Conservation (phyloP, 2,797 vertebrate species). For the Peromyscus aztecus region DNA sequence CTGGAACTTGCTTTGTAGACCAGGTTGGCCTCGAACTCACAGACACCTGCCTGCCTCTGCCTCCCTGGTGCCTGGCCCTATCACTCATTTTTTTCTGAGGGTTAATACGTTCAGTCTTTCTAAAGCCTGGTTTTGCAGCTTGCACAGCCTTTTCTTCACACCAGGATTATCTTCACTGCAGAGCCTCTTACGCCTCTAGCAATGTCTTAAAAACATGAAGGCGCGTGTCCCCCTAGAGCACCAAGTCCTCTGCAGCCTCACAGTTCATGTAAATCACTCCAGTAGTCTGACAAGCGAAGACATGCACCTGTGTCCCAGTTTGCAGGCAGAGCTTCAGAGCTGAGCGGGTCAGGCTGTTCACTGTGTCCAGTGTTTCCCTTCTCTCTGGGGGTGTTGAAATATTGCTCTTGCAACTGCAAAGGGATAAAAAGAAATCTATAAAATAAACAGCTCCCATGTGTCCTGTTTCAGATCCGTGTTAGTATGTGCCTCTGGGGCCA, state of each 20-base stretch:
- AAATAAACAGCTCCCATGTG: neutral
- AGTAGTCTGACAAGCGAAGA: slow-evolving; percentile 78
- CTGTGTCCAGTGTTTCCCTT: slow-evolving; percentile 55
- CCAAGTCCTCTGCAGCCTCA: slow-evolving; percentile 65
- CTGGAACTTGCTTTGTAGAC: neutral
- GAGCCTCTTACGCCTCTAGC: slow-evolving; percentile 47
- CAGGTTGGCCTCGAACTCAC: neutral
- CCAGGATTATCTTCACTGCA: neutral
- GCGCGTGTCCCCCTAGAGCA: slow-evolving; percentile 61
- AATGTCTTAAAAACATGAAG: slow-evolving; percentile 75
- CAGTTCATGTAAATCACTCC: slow-evolving; percentile 78
- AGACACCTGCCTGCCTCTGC: neutral
- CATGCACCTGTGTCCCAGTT: slow-evolving; percentile 62
- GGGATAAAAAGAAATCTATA: slow-evolving; percentile 22
- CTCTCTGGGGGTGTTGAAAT: slow-evolving; percentile 40
- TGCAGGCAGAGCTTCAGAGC: neutral
- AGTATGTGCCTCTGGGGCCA: neutral
- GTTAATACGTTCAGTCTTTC: slow-evolving; percentile 21
- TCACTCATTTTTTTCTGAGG: slow-evolving; percentile 11
- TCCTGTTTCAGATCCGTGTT: neutral
- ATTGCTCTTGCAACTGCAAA: slow-evolving; percentile 15
- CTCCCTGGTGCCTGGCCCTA: neutral
- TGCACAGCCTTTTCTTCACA: slow-evolving; percentile 14
- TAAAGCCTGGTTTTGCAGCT: slow-evolving; percentile 20
- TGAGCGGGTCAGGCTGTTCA: slow-evolving; percentile 49